Evolutionary conservation across 2,797 vertebrate species (phyloP).

Genomic region (Okamejei kenojei): DNA sequence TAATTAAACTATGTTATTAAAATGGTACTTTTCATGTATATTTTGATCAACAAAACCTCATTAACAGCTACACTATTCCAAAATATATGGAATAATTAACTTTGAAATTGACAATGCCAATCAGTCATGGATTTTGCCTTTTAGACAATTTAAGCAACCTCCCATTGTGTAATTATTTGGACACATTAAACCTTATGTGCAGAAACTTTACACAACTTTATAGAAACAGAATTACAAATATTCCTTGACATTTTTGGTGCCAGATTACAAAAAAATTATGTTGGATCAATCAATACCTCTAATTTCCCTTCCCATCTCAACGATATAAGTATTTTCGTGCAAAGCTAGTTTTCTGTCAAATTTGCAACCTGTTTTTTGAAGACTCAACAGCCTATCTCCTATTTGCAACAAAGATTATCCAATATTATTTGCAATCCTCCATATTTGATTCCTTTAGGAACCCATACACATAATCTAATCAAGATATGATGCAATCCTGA

Average conservation of each 20-base stretch:
- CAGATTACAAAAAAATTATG: neutral
- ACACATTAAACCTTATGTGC: neutral
- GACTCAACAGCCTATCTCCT: neutral
- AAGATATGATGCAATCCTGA: neutral
- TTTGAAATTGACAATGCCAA: neutral
- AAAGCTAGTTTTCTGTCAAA: neutral
- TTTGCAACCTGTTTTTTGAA: neutral
- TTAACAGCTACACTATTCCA: no score
- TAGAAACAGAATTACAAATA: neutral
- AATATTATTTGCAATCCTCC: neutral
- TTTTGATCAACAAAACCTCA: neutral
- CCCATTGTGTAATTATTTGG: neutral
- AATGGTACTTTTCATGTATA: neutral
- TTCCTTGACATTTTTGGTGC: neutral
- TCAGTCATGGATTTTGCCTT: neutral
- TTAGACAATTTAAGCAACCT: neutral
- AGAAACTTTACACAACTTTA: neutral
- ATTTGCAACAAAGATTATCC: neutral
- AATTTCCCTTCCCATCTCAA: neutral
- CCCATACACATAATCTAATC: neutral
- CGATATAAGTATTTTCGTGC: neutral
- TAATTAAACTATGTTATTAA: neutral
- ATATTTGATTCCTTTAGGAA: neutral
- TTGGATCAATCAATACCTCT: no score
- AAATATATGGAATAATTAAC: neutral